phyloP scores from a whole-genome alignment of 23 tunicate genomes.

The Phallusia fumigata region DNA sequence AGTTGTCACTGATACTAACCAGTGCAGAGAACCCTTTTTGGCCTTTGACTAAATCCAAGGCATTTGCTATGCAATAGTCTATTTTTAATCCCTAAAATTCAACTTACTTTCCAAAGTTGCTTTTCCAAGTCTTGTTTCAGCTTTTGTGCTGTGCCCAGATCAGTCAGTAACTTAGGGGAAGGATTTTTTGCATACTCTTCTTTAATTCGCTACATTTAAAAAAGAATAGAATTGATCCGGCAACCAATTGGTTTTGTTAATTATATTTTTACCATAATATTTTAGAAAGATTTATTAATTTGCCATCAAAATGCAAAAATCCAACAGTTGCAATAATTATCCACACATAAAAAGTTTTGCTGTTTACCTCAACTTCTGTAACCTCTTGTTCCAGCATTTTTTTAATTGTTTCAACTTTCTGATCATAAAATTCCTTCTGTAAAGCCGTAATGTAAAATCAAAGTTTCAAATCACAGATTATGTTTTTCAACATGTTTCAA shows the following conservation, averaged over 20 bases:
- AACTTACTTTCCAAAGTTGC: conserved; percentile 80
- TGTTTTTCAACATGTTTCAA: not conserved
- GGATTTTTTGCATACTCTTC: conserved; percentile 85
- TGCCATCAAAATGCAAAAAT: too few species aligned
- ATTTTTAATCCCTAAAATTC: too few species aligned
- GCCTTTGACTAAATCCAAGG: too few species aligned
- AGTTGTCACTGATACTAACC: too few species aligned
- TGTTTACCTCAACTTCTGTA: conserved; percentile 71
- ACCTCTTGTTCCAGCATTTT: conserved; percentile 77
- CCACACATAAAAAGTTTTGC: too few species aligned
- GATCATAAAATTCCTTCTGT: conserved; percentile 47
- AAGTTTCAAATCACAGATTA: not conserved
- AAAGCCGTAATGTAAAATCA: not conserved
- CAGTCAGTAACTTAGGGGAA: conserved; percentile 45
- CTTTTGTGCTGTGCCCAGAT: conserved; percentile 71
- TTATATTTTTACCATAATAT: too few species aligned
- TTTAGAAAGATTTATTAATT: too few species aligned
- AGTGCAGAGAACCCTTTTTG: too few species aligned
- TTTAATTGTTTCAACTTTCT: conserved; percentile 87
- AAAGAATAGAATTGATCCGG: too few species aligned
- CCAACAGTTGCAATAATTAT: not conserved
- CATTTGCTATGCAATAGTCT: too few species aligned
- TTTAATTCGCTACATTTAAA: conserved; percentile 71
- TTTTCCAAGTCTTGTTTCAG: conserved; percentile 76
- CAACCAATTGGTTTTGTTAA: too few species aligned